Evolutionary conservation across 2,888 invertebrate species (phyloP).

Genomic region (Andrena praecox): DNA sequence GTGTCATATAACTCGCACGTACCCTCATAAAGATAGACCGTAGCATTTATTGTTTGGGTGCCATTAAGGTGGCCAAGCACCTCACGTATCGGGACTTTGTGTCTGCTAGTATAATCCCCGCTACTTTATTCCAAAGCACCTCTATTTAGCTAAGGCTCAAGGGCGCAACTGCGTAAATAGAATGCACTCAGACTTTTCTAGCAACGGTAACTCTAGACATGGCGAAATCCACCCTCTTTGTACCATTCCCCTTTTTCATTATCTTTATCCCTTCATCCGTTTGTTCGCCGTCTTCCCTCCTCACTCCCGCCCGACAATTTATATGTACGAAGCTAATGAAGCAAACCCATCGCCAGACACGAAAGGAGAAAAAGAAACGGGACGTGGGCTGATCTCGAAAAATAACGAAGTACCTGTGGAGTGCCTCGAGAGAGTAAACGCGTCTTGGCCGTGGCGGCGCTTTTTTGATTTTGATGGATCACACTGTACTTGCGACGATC

Average conservation of each 20-base stretch:
- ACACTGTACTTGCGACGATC: conserved; percentile 51
- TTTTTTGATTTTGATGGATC: conserved; percentile 77
- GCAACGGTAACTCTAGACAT: conserved; percentile 8
- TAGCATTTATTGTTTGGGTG: no score
- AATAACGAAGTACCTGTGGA: conserved; percentile 69
- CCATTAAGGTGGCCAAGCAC: no score
- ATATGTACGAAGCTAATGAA: conserved; percentile 50
- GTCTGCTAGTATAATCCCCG: background rate
- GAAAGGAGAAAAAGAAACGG: conserved; percentile 26
- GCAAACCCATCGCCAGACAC: conserved; percentile 32
- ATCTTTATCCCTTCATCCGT: background rate
- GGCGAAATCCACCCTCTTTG: conserved; percentile 13
- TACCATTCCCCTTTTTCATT: conserved; percentile 20
- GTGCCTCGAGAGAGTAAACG: conserved; percentile 59
- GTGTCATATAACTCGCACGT: no score
- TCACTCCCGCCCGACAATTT: background rate
- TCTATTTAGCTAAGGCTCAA: conserved; percentile 12
- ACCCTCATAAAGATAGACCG: no score
- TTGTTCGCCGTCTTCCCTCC: background rate
- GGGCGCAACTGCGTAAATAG: conserved; percentile 21
- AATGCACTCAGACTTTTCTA: conserved; percentile 17
- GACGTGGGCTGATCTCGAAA: conserved; percentile 48
- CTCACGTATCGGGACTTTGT: background rate
- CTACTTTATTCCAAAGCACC: background rate
- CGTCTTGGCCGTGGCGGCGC: conserved; percentile 45